Base-by-base conservation (phyloP, 2,797 vertebrate genomes). In the Darevskia nairensis region DNA sequence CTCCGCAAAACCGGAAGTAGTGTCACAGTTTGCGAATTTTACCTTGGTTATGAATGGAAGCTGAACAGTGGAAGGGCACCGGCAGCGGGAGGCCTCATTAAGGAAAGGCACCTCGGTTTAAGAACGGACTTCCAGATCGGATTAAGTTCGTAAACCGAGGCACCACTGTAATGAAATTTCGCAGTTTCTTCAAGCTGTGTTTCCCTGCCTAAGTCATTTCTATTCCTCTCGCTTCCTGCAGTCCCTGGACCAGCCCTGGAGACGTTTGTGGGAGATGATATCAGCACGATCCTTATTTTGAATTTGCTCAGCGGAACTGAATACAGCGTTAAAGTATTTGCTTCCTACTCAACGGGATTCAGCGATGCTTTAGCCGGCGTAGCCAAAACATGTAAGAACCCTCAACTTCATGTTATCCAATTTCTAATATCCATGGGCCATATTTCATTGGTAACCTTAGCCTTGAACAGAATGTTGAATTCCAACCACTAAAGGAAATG, bases 221-320 rank as follows among this genome's bases (percentile, higher is more conserved):
- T 88, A 17, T 61, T 25, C 0, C 21, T 46, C 44, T 86, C 72
- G 59, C 50, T 89, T 93, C 92, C 93, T 89, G 13, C 93, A 99
- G 98, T 95, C 90, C 94, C 97, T 29, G 98, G 98, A 77, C 97
- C 96, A 35, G 96, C 98, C 1, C 90, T 98, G 94, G 98, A 99
- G 95, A 98, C 97, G 0, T 98, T 98, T 27, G 98, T 98, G 79
- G 97, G 96, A 21, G 97, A 98, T 32, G 97, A 98, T 86, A 94
- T 98, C 75, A 98, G 98, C 95, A 98, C 98, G 80, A 95, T 98
- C 90, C 94, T 98, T 71, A 97, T 99, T 89, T 95, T 97, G 9
- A 99, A 98, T 94, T 98, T 99, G 72, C 95, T 97, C 46, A 98
- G 97, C 81, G 98, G 98, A 83, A 98, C 97, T 0, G 98, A 99